These are phyloP conservation scores for Monopterus albus DNA, from an alignment of 2,113 vertebrate species.

Conservation along the genomic window DNA sequence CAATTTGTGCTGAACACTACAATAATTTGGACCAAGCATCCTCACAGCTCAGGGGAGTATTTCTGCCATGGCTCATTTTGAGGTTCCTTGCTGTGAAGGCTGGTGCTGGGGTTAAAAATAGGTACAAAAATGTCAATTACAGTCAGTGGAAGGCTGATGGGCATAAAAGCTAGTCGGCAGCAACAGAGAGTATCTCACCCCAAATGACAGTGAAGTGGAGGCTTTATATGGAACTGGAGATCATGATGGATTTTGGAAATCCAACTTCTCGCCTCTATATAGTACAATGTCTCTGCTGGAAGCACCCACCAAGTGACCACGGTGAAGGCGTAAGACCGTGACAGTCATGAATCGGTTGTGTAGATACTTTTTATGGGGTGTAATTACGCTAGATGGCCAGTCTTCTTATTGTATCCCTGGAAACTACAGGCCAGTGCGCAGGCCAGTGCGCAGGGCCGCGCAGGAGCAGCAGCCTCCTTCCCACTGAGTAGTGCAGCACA, in stretches of 20 bases:
- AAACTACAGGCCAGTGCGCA: constrained; percentile 59
- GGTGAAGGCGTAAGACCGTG: background rate
- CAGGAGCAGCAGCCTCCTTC: constrained; percentile 68
- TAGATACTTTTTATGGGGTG: background rate
- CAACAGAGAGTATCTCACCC: constrained; percentile 61
- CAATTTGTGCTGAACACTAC: background rate
- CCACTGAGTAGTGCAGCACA: constrained; percentile 51
- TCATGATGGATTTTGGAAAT: constrained; percentile 36
- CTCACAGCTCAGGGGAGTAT: background rate
- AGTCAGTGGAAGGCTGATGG: constrained; percentile 7
- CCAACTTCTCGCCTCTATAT: background rate
- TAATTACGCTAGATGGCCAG: constrained; percentile 26
- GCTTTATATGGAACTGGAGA: constrained; percentile 44
- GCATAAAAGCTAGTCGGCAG: constrained; percentile 21
- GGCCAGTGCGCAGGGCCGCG: constrained; percentile 59
- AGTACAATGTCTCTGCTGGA: background rate
- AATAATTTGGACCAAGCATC: background rate
- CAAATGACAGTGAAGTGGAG: constrained; percentile 48
- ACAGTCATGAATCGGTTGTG: background rate
- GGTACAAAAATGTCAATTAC: constrained; percentile 40
- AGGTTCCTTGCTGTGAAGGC: constrained; percentile 34
- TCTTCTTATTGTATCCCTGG: constrained; percentile 49
- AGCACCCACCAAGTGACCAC: background rate
- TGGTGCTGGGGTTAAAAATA: constrained; percentile 53
- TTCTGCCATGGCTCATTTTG: constrained; percentile 26